Evolutionary conservation across 2,888 invertebrate genomes (phyloP).

Genomic region (Gryllus longicercus): DNA sequence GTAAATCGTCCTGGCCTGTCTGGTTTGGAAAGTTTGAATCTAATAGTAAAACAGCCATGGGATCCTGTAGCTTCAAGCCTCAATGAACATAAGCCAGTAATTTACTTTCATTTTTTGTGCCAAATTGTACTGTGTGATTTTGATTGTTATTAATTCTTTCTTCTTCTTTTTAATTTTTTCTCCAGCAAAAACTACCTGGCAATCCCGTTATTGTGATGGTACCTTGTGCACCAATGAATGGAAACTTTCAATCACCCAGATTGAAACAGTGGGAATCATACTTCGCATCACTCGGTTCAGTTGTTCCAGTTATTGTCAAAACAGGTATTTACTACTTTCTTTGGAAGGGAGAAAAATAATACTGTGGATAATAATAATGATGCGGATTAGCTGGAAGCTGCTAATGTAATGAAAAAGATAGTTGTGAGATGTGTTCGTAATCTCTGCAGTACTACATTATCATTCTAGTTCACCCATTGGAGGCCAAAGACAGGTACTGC

Average conservation of each 20-base stretch:
- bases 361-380: too few relatives aligned
- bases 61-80: conserved; percentile 63
- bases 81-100: conserved; percentile 60
- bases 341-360: too few relatives aligned
- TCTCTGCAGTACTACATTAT: too few relatives aligned
- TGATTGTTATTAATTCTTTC: too few relatives aligned
- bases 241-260: conserved; percentile 48
- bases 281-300: conserved; percentile 64
- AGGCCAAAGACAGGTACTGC: too few relatives aligned
- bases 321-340: conserved; percentile 44
- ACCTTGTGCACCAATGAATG: conserved; percentile 53
- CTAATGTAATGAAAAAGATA: too few relatives aligned
- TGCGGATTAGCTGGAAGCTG: too few relatives aligned
- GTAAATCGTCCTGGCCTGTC: conserved; percentile 51
- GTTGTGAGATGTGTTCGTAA: too few relatives aligned
- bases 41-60: conserved; percentile 67
- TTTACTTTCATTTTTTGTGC: too few relatives aligned
- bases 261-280: conserved; percentile 68
- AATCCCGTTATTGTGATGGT: conserved; percentile 64
- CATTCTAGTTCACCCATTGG: too few relatives aligned
- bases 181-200: conserved; percentile 63
- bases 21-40: conserved; percentile 61
- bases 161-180: conserved; percentile 34
- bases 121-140: too few relatives aligned
- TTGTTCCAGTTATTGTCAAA: conserved; percentile 60